Evolutionary conservation across 1,140 invertebrate genomes (phyloP).

Genomic region (Chironomus tepperi): DNA sequence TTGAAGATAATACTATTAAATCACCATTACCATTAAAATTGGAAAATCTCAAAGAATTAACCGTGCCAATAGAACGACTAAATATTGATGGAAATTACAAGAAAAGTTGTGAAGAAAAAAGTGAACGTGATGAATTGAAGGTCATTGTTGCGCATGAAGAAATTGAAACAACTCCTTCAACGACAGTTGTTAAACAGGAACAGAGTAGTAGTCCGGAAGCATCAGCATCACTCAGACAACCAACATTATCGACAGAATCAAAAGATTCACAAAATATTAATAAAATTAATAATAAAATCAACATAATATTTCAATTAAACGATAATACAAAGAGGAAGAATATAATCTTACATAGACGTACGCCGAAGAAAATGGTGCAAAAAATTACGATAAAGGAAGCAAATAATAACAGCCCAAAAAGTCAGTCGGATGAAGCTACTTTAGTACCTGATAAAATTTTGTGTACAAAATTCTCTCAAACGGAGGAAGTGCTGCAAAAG

Average conservation of each 20-base stretch:
- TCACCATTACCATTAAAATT: neutral
- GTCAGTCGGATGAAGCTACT: neutral
- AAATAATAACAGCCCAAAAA: neutral
- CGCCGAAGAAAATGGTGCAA: slow-evolving; percentile 17
- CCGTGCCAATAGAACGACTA: neutral
- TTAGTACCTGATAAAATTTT: neutral
- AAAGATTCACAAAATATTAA: slow-evolving; percentile 16
- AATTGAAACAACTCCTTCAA: neutral
- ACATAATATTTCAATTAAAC: slow-evolving; percentile 5
- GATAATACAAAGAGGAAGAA: neutral
- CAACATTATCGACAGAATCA: neutral
- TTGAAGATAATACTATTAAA: neutral
- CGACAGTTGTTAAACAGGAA: neutral
- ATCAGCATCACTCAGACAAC: neutral
- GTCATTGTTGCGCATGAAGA: neutral
- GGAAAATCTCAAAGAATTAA: neutral
- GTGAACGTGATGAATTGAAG: slow-evolving; percentile 5
- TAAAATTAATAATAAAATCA: slow-evolving; percentile 19
- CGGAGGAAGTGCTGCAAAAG: neutral
- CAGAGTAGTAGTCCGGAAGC: neutral
- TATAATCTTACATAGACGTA: neutral
- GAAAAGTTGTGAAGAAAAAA: neutral
- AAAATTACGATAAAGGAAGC: slow-evolving; percentile 17
- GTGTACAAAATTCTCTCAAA: neutral
- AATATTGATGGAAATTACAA: neutral